Base-by-base conservation (phyloP, 2,113 vertebrate species). In the Motacilla alba region DNA sequence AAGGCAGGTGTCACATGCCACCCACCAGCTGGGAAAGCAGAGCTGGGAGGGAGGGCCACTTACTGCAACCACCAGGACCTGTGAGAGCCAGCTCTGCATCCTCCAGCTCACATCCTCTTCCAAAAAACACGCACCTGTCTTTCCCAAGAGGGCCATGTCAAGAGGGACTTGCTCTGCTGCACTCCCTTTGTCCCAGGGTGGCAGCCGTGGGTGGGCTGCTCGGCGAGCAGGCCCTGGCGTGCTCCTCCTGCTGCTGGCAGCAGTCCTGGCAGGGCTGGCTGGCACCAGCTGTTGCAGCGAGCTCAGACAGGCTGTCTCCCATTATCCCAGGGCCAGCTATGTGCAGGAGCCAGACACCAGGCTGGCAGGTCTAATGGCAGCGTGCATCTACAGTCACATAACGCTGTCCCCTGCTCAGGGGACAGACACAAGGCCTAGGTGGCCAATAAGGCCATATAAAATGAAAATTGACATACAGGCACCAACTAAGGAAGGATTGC, bases 241-340 rank as follows among this genome's bases (percentile, higher is more conserved):
- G 0, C 46, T 93, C 22, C 63, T 87, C 50, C 81, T 64, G 87
- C 77, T 64, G 67, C 89, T 95, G 94, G 94, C 93, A 89, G n/a
- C 33, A 4, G 21, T 49, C 84, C 78, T 90, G 24, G 55, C 58
- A 76, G 89, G 69, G 66, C 58, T 93, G 84, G 59, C 95, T 94
- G 90, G 76, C 91, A 90, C 69, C 94, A 96, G 96, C 94, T 97
- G 94, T 19, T 94, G 93, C 79, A 91, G 75, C 7, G 14, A 81
- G 80, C 89, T 93, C 2, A 7, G 80, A 60, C 83, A 73, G 75
- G 59, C 91, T 76, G 89, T 27, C 43, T 89, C 90, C 85, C 82
- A n/a, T 27, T 64, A 76, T 76, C 62, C 59, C 3, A 77, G 75
- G 41, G 90, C 93, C 94, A 95, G 2, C 49, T 63, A 27, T 43